Base-by-base conservation (phyloP, 2,113 vertebrate species). In the Myotis yumanensis region DNA sequence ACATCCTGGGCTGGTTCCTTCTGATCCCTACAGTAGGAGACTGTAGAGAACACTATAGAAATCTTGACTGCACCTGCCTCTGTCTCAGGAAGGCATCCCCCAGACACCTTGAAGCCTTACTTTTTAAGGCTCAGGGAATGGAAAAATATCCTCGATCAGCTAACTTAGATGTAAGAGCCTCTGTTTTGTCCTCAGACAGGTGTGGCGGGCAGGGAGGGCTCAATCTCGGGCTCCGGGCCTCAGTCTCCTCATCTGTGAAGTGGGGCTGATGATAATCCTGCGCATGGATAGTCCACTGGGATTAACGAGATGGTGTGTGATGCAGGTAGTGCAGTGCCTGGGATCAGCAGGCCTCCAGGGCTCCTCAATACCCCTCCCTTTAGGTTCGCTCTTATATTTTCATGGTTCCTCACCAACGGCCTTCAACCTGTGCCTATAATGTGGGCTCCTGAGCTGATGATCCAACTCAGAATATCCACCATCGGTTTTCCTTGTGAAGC, bases 241-340 rank as follows among this genome's bases (percentile, higher is more conserved):
- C n/a, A 16, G 17, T 62, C 25, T 95, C 73, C 35, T 86, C 18
- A 2, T 35, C 28, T 75, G 48, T 75, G 80, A 66, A 85, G n/a
- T 30, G 57, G 35, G 64, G 7, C 3, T 80, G 62, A 66, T 54
- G 95, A 25, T 7, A 8, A 30, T 16, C 11, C 10, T 35, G 43
- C 37, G 57, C 20, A 2, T 0, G 72, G 15, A 7, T 23, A 40
- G 25, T 52, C 80, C 28, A 1, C 5, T 30, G 2, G 11, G 46
- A 40, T 57, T 57, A 17, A 30, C 18, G 46, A 80, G 37, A 11
- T 73, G 54, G 7, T 57, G 5, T 2, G 14, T 35, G 46, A 40
- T 23, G 14, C 35, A 37, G 9, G 25, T 10, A 11, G 7, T 7
- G 5, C 17, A 10, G 43, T 7, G 0, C 2, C n/a, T 59, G 35